Evolutionary conservation across 2,113 vertebrate genomes (phyloP).

Genomic region (Rhynchomys soricoides): DNA sequence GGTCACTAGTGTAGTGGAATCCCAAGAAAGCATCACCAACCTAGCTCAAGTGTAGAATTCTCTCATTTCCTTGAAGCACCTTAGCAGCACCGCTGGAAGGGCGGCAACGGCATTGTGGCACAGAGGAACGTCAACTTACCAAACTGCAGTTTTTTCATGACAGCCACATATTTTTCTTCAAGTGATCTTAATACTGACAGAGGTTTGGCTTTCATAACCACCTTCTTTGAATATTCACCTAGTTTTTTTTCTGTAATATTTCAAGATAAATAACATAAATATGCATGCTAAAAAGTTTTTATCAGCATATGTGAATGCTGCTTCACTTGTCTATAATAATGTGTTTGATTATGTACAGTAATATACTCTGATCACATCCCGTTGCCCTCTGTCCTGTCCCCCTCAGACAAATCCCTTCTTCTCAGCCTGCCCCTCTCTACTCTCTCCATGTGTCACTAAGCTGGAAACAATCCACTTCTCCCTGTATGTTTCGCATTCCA

Average conservation of each 20-base stretch:
- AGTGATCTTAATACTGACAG: conserved; percentile 94
- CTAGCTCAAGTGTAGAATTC: conserved; percentile 6
- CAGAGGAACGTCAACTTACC: conserved; percentile 88
- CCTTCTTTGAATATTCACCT: conserved; percentile 95
- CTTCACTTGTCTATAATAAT: not conserved
- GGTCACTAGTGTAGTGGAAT: not conserved
- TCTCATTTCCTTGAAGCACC: conserved; percentile 24
- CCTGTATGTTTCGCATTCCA: not conserved
- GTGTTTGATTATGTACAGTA: not conserved
- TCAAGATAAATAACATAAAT: conserved; percentile 66
- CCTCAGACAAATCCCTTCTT: not conserved
- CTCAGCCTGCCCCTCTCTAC: not conserved
- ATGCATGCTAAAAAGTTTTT: conserved; percentile 22
- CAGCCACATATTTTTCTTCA: conserved; percentile 97
- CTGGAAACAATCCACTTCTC: conserved; percentile 26
- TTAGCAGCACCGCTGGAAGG: not conserved
- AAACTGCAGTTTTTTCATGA: conserved; percentile 99
- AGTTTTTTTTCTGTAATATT: conserved; percentile 93
- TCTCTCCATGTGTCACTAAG: not conserved
- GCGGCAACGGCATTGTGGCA: not conserved
- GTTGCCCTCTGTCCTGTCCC: not conserved
- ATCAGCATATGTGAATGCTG: not conserved
- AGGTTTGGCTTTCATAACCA: conserved; percentile 92
- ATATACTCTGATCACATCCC: not conserved
- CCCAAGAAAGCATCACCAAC: not conserved